phyloP scores from a whole-genome alignment of 2,113 vertebrate species.

The Agapornis roseicollis region DNA sequence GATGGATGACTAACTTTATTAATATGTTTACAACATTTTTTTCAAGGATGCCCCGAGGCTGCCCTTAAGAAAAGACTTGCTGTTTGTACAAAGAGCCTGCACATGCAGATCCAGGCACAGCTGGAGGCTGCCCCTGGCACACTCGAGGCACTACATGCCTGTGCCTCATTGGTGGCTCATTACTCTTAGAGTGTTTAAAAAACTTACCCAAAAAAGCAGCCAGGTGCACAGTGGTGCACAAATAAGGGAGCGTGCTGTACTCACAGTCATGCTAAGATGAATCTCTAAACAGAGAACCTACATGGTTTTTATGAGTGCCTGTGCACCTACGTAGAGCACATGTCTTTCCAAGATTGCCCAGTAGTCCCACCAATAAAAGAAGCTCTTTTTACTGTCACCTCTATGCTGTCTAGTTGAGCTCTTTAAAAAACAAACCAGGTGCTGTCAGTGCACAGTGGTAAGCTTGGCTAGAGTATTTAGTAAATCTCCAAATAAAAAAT shows the following conservation, averaged over 20 bases:
- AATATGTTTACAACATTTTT: not conserved
- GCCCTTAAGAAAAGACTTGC: not conserved
- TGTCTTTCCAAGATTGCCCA: not conserved
- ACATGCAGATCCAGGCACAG: not conserved
- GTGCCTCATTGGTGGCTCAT: not conserved
- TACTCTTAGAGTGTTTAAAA: not conserved
- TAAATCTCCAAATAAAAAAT: not conserved
- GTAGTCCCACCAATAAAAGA: not conserved
- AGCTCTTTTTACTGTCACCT: not conserved
- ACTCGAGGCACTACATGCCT: fast-evolving
- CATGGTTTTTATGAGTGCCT: not conserved
- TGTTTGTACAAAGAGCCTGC: not conserved
- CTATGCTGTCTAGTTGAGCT: not conserved
- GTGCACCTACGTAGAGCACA: not conserved
- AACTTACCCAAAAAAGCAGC: not conserved
- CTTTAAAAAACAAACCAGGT: not conserved
- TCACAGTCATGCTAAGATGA: not conserved
- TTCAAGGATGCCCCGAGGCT: not conserved
- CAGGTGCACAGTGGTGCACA: not conserved
- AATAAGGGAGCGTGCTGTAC: not conserved
- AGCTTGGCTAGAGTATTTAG: not conserved
- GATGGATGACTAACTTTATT: not conserved
- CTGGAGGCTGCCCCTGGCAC: not conserved
- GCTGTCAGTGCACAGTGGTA: not conserved
- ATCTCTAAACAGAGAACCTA: not conserved